phyloP scores from a whole-genome alignment of 2,113 vertebrate species.

The Mastomys natalensis region DNA sequence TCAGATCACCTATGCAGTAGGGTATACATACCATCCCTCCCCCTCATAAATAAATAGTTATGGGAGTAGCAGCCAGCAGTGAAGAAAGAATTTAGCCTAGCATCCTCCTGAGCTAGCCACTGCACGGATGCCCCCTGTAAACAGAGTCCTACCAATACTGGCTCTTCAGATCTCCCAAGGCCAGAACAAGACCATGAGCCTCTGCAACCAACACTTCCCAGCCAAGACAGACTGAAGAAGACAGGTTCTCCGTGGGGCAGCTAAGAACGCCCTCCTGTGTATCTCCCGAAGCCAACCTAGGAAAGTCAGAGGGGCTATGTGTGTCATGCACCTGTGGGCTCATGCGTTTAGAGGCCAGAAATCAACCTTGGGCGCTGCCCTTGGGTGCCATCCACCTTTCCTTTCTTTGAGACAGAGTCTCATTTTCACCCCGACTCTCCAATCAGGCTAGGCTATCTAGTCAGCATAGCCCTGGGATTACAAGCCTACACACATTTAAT shows the following conservation, averaged over 20 bases:
- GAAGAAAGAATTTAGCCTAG: slow-evolving; percentile 62
- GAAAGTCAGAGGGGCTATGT: neutral
- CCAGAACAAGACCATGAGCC: neutral
- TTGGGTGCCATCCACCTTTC: neutral
- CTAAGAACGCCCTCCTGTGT: neutral
- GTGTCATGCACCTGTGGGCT: too few species aligned
- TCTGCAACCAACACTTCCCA: neutral
- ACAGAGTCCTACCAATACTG: slow-evolving; percentile 63
- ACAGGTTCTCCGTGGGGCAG: neutral
- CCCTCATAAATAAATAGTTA: neutral
- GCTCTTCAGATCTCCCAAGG: slow-evolving; percentile 60
- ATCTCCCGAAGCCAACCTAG: neutral
- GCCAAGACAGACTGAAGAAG: neutral
- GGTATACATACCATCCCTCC: neutral
- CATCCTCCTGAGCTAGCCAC: slow-evolving; percentile 74
- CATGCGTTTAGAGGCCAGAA: neutral
- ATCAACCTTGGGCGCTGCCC: neutral
- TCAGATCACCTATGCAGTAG: neutral
- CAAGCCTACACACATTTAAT: too few species aligned
- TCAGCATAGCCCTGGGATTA: too few species aligned
- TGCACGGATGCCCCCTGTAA: slow-evolving; percentile 70
- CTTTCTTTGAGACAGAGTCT: neutral
- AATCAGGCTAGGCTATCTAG: neutral
- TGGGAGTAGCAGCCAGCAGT: slow-evolving; percentile 71
- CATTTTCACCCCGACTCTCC: neutral